phyloP scores from a whole-genome alignment of 2,888 invertebrate species.

The Epinotia ramella region DNA sequence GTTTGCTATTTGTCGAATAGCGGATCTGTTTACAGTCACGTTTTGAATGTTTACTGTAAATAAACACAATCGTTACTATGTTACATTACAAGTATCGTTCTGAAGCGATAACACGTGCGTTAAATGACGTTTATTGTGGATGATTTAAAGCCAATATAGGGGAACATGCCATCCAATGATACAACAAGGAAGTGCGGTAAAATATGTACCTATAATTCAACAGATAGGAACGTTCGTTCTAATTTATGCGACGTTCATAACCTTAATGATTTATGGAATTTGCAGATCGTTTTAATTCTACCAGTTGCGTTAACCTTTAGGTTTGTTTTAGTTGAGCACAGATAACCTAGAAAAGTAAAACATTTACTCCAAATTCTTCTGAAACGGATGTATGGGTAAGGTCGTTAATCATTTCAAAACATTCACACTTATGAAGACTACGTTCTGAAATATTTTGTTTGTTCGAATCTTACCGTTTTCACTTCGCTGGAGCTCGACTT shows the following conservation, averaged over 20 bases:
- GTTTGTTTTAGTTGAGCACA: slow-evolving; percentile 47
- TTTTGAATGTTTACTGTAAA: slow-evolving; percentile 33
- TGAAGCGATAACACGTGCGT: slow-evolving; percentile 41
- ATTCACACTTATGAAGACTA: slow-evolving; percentile 32
- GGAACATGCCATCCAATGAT: slow-evolving; percentile 12
- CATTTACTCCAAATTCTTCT: slow-evolving; percentile 38
- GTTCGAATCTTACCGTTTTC: slow-evolving; percentile 72
- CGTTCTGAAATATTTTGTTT: slow-evolving; percentile 20
- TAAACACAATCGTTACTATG: slow-evolving; percentile 39
- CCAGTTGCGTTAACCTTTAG: slow-evolving; percentile 37
- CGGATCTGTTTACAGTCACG: slow-evolving; percentile 9
- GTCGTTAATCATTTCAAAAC: slow-evolving; percentile 40
- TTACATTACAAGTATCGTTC: slow-evolving; percentile 19
- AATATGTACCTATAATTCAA: slow-evolving; percentile 5
- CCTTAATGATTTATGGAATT: slow-evolving; percentile 24
- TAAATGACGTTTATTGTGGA: slow-evolving; percentile 30
- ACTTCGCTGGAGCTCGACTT: slow-evolving; percentile 76
- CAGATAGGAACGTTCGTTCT: background rate
- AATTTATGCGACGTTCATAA: slow-evolving; percentile 22
- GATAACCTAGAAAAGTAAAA: slow-evolving; percentile 48
- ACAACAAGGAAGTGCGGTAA: slow-evolving; percentile 24
- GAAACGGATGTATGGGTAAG: slow-evolving; percentile 34
- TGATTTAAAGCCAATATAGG: slow-evolving; percentile 27
- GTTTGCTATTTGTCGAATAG: background rate
- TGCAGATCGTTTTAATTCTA: slow-evolving; percentile 29